Evolutionary conservation across 2,113 vertebrate genomes (phyloP).

Genomic region (Microcebus tavaratra): DNA sequence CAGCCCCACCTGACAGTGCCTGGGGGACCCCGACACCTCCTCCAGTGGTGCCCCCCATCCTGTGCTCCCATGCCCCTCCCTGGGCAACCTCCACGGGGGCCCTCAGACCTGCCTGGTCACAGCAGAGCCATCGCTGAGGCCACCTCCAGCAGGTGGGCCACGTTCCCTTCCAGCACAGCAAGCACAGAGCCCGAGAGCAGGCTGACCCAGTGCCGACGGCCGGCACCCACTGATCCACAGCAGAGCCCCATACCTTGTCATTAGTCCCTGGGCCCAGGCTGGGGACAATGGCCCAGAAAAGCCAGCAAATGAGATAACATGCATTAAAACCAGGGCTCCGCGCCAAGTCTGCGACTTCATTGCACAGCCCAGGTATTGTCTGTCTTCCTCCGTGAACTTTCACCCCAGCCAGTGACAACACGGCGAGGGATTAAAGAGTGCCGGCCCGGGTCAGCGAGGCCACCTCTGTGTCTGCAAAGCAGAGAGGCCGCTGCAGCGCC

Average conservation of each 20-base stretch:
- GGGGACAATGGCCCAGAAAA: constrained; percentile 80
- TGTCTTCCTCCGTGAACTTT: constrained; percentile 82
- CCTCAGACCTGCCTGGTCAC: neutral
- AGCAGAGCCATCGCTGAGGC: constrained; percentile 53
- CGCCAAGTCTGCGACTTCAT: constrained; percentile 83
- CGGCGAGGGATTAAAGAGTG: constrained; percentile 82
- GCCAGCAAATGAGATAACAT: constrained; percentile 73
- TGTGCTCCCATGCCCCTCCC: neutral
- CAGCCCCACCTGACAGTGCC: neutral
- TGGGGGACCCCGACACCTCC: neutral
- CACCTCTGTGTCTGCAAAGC: constrained; percentile 55
- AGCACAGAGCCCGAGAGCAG: constrained; percentile 37
- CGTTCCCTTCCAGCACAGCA: constrained; percentile 67
- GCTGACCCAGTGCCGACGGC: constrained; percentile 10
- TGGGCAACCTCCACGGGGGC: neutral
- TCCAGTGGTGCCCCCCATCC: rapidly evolving
- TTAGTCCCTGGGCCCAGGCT: constrained; percentile 62
- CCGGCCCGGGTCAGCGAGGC: constrained; percentile 41
- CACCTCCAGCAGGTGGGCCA: constrained; percentile 67
- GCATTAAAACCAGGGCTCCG: constrained; percentile 74
- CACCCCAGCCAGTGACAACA: constrained; percentile 79
- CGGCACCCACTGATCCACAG: neutral
- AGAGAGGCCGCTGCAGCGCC: constrained; percentile 30
- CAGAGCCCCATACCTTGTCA: constrained; percentile 75
- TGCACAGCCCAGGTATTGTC: constrained; percentile 77